Base-by-base conservation (phyloP, 37 sponge, comb jelly and placozoan genomes). In the Cladorhizidae sp. region DNA sequence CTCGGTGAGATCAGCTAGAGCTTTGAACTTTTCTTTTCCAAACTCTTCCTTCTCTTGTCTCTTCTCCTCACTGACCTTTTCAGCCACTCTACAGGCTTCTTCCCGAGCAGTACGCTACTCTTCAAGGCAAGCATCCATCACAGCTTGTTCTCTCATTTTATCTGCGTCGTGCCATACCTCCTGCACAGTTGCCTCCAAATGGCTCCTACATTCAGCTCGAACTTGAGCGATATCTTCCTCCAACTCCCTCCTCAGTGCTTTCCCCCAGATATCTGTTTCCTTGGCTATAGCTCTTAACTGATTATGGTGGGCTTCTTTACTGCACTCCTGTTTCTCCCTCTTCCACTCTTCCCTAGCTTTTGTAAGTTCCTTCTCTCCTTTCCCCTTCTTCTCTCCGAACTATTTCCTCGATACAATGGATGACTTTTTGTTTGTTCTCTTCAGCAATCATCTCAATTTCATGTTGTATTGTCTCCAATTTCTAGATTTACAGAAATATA, bases 371-470 rank as follows among this genome's bases (percentile, higher is more conserved):
- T 36, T 80, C 82, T 26, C 55, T 39, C 35, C 31, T 74, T 28
- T 59, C 33, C 0, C 31, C 38, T 61, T 91, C 87, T 55, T 91
- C 92, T 73, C 87, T 78, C 64, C 86, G 52, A 15, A 87, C 77
- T 0, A 83, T 80, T 39, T 91, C 92, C 69, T 91, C 92, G 0
- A 84, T 83, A 0, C 73, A 76, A 18, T 70, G 76, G 36, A 86
- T 83, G 1, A 87, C 76, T 32, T 67, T 78, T 29, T 86, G 86
- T 42, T 59, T 73, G 28, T 78, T 64, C 25, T 79, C 65, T 70
- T 86, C 92, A 32, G 64, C 74, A 41, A 31, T 15, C 23, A 32
- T 74, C n/a, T 82, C 65, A 20, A 45, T 59, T 54, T 83, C 72
- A 15, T 57, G 38, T 17, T 63, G 45, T 28, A 91, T 43, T 22